These are phyloP conservation scores for Philypnodon macrostomus DNA, from an alignment of 2,797 vertebrate genomes.

Conservation along the genomic window DNA sequence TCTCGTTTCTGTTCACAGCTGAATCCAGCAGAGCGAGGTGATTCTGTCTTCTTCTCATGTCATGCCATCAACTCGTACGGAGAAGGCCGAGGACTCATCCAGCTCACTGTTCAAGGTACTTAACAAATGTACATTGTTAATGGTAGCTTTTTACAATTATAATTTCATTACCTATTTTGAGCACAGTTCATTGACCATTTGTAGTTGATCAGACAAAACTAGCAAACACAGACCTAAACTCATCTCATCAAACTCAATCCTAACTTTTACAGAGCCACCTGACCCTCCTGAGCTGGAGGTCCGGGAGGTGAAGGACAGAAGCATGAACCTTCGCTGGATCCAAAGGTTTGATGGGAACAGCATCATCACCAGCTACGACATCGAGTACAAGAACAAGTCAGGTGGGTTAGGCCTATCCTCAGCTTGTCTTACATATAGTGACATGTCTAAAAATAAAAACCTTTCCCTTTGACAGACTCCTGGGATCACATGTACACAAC, in stretches of 20 bases:
- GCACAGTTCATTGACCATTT: neutral
- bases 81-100: conserved; percentile 94
- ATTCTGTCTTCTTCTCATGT: conserved; percentile 97
- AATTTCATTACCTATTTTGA: no score
- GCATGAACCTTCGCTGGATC: conserved; percentile 96
- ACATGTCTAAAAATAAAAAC: neutral
- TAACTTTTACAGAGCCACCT: conserved; percentile 83
- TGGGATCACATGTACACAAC: conserved; percentile 98
- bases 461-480: conserved; percentile 77
- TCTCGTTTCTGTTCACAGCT: conserved; percentile 72
- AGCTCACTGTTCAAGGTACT: conserved; percentile 95
- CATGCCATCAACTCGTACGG: conserved; percentile 98
- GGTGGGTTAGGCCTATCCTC: conserved; percentile 67
- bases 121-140: neutral
- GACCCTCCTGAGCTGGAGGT: conserved; percentile 96
- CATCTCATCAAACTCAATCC: no score
- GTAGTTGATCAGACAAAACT: no score
- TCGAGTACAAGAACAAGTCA: conserved; percentile 98
- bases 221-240: no score
- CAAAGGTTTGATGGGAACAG: conserved; percentile 98
- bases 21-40: conserved; percentile 93
- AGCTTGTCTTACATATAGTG: neutral
- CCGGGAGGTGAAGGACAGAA: conserved; percentile 95
- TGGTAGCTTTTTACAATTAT: neutral
- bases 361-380: conserved; percentile 97